A percentile compares a stretch with the other conserved stretches of the same genome.
These are phyloP conservation scores for Chionomys nivalis DNA, from an alignment of 2,113 vertebrate species.

Conservation along the genomic window DNA sequence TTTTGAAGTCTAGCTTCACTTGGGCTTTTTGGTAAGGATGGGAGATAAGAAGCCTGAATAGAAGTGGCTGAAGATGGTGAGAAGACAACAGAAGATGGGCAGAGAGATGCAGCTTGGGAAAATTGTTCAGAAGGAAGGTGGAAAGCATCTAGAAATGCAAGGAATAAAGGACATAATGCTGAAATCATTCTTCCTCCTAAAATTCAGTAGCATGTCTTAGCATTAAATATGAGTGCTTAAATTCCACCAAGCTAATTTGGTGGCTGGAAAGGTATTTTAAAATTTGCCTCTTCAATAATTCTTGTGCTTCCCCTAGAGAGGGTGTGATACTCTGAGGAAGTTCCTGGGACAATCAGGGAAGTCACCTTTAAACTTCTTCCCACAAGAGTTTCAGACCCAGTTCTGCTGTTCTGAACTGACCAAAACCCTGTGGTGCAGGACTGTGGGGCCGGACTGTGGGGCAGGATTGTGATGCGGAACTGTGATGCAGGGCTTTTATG, in stretches of 20 bases:
- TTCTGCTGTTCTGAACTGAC: too few relatives aligned
- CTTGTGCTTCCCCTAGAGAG: not conserved
- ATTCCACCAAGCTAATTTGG: not conserved
- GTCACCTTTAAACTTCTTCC: not conserved
- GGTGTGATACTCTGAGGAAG: not conserved
- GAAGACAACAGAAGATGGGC: too few relatives aligned
- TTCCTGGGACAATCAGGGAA: not conserved
- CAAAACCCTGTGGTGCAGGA: too few relatives aligned
- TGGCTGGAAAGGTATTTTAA: not conserved
- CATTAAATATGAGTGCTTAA: not conserved
- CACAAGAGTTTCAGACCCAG: too few relatives aligned
- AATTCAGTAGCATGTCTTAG: not conserved
- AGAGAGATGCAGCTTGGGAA: too few relatives aligned
- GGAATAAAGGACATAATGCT: not conserved
- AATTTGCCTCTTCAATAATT: not conserved
- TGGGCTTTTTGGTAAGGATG: not conserved
- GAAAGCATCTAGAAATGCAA: not conserved
- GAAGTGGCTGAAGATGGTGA: not conserved
- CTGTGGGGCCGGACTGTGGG: too few relatives aligned
- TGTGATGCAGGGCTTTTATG: too few relatives aligned
- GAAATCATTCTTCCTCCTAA: not conserved
- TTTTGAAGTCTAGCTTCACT: not conserved
- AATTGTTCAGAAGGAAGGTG: not conserved
- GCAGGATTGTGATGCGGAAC: too few relatives aligned
- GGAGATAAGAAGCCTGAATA: not conserved